Base-by-base conservation (phyloP, 2,113 vertebrate genomes). In the Gallinago media region DNA sequence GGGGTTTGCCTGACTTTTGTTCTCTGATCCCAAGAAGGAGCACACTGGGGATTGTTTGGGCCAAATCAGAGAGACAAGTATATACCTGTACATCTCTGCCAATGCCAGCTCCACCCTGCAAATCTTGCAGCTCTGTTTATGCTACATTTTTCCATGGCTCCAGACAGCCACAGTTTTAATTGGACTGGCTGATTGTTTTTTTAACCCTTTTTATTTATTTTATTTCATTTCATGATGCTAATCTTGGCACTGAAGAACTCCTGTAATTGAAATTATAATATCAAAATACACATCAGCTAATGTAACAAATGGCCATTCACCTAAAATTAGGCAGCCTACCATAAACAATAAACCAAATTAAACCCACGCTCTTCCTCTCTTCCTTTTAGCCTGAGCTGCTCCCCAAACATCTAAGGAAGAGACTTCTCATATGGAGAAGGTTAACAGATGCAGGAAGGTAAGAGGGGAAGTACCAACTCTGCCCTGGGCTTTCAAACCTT, bases 121-220 rank as follows among this genome's bases (percentile, higher is more conserved):
- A 75, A 81, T 85, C 94, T 76, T 77, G 70, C 85, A 72, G 63
- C 88, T 92, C 96, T 95, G 84, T 96, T 96, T 96, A 80, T 89
- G 63, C 74, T 96, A 66, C 74, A 92, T 94, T 96, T 91, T 95
- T 95, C 63, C 82, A 56, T 88, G 96, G 93, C 92, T 97, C 93
- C 94, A 96, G 96, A 96, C 93, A 97, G 93, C 71, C 92, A 91
- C 93, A 92, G 3, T 89, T 96, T 82, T 96, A 95, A 97, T 96
- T 97, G 92, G 90, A 52, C 73, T 36, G 40, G 76, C 65, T 94
- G 76, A 54, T 88, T 94, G 52, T n/a, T 92, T 87, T 96, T 95
- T 95, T 92, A 96, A 92, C 63, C 94, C 80, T 86, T 94, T 89
- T 85, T 71, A 62, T 96, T 96, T 92, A 21, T 49, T 89, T 88